Evolutionary conservation across 92 coral and sea anemone species (phyloP).

Genomic region (Palythoa caribaeorum): DNA sequence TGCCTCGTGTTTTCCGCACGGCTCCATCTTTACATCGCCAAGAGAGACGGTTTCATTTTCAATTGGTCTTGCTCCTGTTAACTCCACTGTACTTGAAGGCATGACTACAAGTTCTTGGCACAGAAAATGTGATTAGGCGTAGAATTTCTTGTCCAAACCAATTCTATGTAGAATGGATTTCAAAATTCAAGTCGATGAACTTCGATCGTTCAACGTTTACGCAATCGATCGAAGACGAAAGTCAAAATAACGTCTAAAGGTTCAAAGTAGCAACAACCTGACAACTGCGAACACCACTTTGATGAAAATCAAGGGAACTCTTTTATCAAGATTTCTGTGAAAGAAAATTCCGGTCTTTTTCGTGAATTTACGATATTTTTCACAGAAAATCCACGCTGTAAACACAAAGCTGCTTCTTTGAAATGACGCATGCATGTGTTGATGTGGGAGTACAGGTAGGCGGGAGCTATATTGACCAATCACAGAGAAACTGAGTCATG

Average conservation of each 20-base stretch:
- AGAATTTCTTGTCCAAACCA: not conserved
- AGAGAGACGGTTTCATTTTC: slow-evolving; percentile 23
- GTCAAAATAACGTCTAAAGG: not conserved
- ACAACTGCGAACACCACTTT: not conserved
- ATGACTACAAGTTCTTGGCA: not conserved
- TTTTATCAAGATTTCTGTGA: not conserved
- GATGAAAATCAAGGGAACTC: not conserved
- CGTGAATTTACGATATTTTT: not conserved
- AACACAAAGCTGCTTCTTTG: not conserved
- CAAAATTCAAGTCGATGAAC: not conserved
- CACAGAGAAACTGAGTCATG: not conserved
- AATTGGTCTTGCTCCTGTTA: slow-evolving; percentile 5
- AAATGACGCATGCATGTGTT: slow-evolving; percentile 30
- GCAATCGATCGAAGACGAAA: slow-evolving; percentile 6
- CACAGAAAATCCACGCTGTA: not conserved
- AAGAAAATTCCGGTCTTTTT: not conserved
- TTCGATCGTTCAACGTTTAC: slow-evolving; percentile 13
- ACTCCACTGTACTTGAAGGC: slow-evolving; percentile 29
- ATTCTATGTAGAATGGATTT: not conserved
- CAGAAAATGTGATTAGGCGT: not conserved
- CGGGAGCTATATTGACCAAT: slow-evolving; percentile 19
- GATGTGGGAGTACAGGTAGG: slow-evolving; percentile 41
- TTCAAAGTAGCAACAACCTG: not conserved
- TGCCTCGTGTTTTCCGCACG: slow-evolving; percentile 38
- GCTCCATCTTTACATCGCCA: slow-evolving; percentile 29